Evolutionary conservation across 2,113 vertebrate species (phyloP).

Genomic region (Raja brachyura): DNA sequence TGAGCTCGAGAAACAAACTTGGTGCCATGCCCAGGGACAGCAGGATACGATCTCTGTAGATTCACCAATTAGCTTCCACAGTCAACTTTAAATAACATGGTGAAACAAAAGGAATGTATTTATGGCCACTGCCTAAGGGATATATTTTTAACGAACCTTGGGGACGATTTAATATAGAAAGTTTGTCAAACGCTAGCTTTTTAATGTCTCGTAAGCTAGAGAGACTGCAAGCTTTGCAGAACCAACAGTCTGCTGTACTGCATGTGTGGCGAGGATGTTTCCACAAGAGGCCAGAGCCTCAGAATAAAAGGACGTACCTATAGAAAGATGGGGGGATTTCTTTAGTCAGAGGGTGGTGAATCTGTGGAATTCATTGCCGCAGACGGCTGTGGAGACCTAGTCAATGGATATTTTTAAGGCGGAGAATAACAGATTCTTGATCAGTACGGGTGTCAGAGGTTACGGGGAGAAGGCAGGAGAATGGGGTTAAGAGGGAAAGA

Average conservation of each 20-base stretch:
- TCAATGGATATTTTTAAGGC: too few species aligned
- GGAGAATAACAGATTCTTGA: too few species aligned
- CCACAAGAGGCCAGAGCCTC: too few species aligned
- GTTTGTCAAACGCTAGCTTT: neutral
- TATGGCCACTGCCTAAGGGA: neutral
- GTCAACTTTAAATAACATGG: neutral
- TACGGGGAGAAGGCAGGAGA: too few species aligned
- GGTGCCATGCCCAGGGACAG: neutral
- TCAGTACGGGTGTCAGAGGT: too few species aligned
- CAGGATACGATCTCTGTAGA: neutral
- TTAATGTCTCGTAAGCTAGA: neutral
- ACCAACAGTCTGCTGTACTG: neutral
- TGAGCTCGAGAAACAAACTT: neutral
- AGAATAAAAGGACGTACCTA: too few species aligned
- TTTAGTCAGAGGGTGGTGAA: too few species aligned
- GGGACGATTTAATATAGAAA: neutral
- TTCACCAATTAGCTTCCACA: conserved; percentile 16
- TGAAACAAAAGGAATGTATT: neutral
- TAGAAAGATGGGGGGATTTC: too few species aligned
- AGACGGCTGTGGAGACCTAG: too few species aligned
- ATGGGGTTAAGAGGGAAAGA: too few species aligned
- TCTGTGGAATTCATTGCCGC: too few species aligned
- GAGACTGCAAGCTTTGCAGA: neutral
- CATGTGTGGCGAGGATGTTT: too few species aligned
- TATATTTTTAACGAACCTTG: neutral